Evolutionary conservation across 1,140 invertebrate species (phyloP).

Genomic region (Drosophila santomea): DNA sequence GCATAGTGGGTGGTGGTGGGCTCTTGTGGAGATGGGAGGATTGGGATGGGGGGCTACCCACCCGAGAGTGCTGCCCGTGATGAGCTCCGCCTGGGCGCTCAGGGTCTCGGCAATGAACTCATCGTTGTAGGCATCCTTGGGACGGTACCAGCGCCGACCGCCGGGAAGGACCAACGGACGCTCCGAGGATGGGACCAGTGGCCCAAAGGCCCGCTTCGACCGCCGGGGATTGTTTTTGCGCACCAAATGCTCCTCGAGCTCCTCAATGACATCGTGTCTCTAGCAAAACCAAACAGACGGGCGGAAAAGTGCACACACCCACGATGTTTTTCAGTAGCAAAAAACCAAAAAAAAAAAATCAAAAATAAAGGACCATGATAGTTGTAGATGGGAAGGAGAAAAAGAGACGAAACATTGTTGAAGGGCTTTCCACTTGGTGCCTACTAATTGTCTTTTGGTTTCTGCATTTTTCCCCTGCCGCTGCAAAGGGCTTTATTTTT

Average conservation of each 20-base stretch:
- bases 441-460: slow-evolving; percentile 82
- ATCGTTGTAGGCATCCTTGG: slow-evolving; percentile 92
- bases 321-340: slow-evolving; percentile 5
- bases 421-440: slow-evolving; percentile 66
- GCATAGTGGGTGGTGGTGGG: background rate
- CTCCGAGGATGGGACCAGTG: slow-evolving; percentile 85
- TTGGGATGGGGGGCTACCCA: slow-evolving; percentile 79
- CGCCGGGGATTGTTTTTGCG: slow-evolving; percentile 84
- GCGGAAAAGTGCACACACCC: slow-evolving; percentile 36
- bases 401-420: slow-evolving; percentile 39
- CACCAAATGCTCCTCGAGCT: slow-evolving; percentile 84
- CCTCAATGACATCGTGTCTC: slow-evolving; percentile 85
- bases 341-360: background rate
- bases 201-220: slow-evolving; percentile 86
- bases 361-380: background rate
- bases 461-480: slow-evolving; percentile 70
- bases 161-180: slow-evolving; percentile 88
- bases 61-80: slow-evolving; percentile 91
- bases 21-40: no score
- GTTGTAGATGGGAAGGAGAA: background rate
- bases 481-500: slow-evolving; percentile 62
- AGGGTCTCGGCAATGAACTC: slow-evolving; percentile 91
- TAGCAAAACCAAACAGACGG: slow-evolving; percentile 46
- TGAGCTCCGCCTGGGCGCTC: slow-evolving; percentile 90
- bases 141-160: slow-evolving; percentile 90